phyloP scores from a whole-genome alignment of 2,113 vertebrate species.

The Vulpes ferrilata region DNA sequence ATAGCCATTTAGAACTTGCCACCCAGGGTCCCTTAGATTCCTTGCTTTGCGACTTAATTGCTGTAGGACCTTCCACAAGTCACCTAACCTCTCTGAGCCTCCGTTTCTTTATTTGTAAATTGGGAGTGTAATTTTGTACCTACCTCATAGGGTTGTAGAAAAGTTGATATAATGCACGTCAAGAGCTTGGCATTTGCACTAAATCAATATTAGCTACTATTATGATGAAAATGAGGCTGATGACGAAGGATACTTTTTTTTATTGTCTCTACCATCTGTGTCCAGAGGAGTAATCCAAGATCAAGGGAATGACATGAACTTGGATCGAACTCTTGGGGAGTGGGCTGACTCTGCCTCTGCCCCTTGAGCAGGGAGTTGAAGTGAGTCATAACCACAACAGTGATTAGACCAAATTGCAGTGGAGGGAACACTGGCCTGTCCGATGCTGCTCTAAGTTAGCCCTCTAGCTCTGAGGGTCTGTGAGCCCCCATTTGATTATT shows the following conservation, averaged over 20 bases:
- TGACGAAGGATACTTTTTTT: not conserved
- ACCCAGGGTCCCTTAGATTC: not conserved
- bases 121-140: not conserved
- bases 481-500: not conserved
- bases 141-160: not conserved
- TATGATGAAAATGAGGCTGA: not conserved
- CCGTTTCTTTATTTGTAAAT: slow-evolving; percentile 24
- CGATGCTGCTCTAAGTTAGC: not conserved
- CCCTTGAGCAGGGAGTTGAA: not conserved
- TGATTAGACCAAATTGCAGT: not conserved
- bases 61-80: not conserved
- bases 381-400: not conserved
- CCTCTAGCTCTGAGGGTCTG: not conserved
- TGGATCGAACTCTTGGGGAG: not conserved
- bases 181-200: not conserved
- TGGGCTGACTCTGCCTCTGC: not conserved
- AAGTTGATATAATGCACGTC: not conserved
- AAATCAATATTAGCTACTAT: not conserved
- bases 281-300: not conserved
- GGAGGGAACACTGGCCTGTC: not conserved
- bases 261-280: not conserved
- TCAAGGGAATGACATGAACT: not conserved
- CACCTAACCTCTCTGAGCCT: not conserved
- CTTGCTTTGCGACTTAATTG: not conserved
- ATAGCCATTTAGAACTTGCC: not conserved